Evolutionary conservation across 2,113 vertebrate genomes (phyloP).

Genomic region (Paradoxurus hermaphroditus): DNA sequence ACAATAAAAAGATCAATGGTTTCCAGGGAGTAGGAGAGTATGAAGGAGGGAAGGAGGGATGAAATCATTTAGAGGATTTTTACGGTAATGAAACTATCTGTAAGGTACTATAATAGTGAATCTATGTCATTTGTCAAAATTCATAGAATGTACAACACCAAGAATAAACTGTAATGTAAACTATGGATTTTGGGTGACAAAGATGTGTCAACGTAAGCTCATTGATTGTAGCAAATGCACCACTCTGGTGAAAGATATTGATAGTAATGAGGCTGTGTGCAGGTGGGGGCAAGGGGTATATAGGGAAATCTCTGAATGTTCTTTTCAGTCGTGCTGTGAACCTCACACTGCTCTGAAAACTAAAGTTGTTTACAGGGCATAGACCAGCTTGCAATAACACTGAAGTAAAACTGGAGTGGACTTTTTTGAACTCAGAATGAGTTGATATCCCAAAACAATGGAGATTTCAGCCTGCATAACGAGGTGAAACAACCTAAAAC

Average conservation of each 20-base stretch:
- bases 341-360: neutral
- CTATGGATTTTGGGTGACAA: neutral
- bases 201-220: neutral
- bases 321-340: neutral
- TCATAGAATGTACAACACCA: neutral
- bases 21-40: neutral
- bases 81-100: neutral
- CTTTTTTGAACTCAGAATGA: neutral
- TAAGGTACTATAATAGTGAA: neutral
- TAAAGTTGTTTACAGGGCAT: neutral
- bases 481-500: neutral
- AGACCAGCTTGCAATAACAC: neutral
- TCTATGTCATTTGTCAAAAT: neutral
- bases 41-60: neutral
- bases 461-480: neutral
- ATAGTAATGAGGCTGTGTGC: neutral
- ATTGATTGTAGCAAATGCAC: neutral
- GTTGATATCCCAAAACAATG: neutral
- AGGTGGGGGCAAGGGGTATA: rapidly evolving
- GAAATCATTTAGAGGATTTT: neutral
- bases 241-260: neutral
- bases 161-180: neutral
- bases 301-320: neutral
- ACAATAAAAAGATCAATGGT: neutral
- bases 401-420: neutral